Conservation (phyloP, 2,113 vertebrate genomes). For the Gasterosteus nipponicus region DNA sequence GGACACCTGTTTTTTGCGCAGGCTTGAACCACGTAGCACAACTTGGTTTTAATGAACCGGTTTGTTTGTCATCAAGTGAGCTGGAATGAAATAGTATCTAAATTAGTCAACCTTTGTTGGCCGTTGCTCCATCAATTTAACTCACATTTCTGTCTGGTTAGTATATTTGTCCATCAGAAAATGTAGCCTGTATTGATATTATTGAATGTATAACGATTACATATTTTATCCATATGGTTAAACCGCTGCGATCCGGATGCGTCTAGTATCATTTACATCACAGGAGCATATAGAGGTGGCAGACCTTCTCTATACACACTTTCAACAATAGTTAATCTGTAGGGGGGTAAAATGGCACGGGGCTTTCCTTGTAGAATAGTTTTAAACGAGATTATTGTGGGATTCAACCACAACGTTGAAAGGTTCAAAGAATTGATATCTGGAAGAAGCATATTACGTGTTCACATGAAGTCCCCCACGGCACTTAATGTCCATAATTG, state of each 20-base stretch:
- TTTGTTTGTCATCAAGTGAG: not conserved
- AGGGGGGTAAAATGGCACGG: not conserved
- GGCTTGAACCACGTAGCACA: not conserved
- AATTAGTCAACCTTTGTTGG: not conserved
- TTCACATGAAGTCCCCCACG: not conserved
- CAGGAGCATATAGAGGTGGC: not conserved
- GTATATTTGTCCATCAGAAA: not conserved
- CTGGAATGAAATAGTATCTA: not conserved
- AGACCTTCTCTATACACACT: not conserved
- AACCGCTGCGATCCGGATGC: too few species aligned
- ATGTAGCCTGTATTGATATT: not conserved
- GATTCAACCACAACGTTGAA: not conserved
- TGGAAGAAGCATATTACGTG: not conserved
- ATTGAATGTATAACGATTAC: too few species aligned
- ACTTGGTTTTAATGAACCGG: not conserved
- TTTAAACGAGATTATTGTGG: not conserved
- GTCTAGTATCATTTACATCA: not conserved
- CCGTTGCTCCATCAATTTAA: not conserved
- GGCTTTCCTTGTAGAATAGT: not conserved
- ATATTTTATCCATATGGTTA: too few species aligned
- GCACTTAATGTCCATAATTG: constrained; percentile 3
- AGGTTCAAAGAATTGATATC: not conserved
- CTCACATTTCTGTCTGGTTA: not conserved
- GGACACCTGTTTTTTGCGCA: constrained; percentile 38
- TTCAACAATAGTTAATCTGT: not conserved